Evolutionary conservation across 2,888 invertebrate genomes (phyloP).

Genomic region (Lasius platythorax): DNA sequence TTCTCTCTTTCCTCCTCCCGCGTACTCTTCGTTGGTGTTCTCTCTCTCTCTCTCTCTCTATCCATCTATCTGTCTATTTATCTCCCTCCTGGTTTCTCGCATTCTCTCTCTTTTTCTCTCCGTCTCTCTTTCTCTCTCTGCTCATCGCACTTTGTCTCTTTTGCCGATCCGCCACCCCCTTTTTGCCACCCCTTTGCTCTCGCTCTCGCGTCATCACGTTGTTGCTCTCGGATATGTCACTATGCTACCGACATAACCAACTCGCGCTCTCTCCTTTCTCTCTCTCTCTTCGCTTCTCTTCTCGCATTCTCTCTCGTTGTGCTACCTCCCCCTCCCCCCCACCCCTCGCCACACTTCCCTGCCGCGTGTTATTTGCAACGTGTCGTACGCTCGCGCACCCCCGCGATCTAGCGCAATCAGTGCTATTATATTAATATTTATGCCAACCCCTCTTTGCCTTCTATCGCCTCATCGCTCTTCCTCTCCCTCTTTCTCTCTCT

Average conservation of each 20-base stretch:
- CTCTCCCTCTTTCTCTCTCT: not conserved
- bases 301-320: conserved; percentile 10
- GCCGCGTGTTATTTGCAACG: conserved; percentile 65
- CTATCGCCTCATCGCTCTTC: conserved; percentile 9
- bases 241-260: conserved; percentile 69
- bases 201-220: conserved; percentile 72
- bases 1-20: conserved; percentile 48
- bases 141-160: conserved; percentile 17
- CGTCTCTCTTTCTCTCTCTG: conserved; percentile 7
- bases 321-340: not conserved
- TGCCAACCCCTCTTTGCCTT: conserved; percentile 60
- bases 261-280: conserved; percentile 44
- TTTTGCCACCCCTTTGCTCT: conserved; percentile 51
- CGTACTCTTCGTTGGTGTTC: conserved; percentile 11
- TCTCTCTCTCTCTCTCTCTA: not conserved
- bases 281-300: not conserved
- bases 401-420: conserved; percentile 80
- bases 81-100: conserved; percentile 55
- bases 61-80: conserved; percentile 19
- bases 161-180: conserved; percentile 50
- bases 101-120: conserved; percentile 16
- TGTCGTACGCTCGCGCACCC: conserved; percentile 61
- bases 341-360: conserved; percentile 41
- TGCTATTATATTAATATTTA: conserved; percentile 82
- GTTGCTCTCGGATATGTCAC: conserved; percentile 76